phyloP scores from a whole-genome alignment of 1,140 invertebrate species.

The Pseudomyrmex flavicornis region DNA sequence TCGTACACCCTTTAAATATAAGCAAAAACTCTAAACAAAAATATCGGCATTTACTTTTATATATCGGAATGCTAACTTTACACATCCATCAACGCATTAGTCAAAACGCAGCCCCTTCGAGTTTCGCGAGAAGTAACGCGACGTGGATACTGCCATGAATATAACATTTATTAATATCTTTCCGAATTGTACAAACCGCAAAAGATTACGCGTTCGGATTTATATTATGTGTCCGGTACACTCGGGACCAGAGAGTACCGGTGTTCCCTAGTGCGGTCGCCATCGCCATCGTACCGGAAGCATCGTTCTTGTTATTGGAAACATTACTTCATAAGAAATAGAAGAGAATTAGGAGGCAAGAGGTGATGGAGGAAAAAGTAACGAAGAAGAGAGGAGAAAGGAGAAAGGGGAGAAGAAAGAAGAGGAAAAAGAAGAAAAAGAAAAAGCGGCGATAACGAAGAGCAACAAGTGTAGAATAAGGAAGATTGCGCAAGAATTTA shows the following conservation, averaged over 20 bases:
- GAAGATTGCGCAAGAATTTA: conserved; percentile 77
- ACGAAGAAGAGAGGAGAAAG: no score
- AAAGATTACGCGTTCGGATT: neutral
- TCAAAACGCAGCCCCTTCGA: conserved; percentile 55
- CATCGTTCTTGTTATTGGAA: neutral
- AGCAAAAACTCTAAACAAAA: no score
- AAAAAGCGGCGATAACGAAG: neutral
- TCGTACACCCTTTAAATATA: no score
- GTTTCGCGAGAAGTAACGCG: conserved; percentile 64
- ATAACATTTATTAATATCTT: conserved; percentile 71
- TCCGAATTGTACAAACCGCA: conserved; percentile 45
- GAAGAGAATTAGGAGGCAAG: no score
- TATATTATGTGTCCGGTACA: conserved; percentile 24
- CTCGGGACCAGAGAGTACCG: conserved; percentile 7
- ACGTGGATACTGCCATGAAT: conserved; percentile 74
- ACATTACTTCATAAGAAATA: neutral
- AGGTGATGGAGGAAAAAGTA: neutral
- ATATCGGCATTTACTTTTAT: no score
- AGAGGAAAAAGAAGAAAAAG: no score
- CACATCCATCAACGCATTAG: neutral
- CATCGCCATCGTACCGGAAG: conserved; percentile 4
- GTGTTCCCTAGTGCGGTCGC: conserved; percentile 2
- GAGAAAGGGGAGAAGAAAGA: no score
- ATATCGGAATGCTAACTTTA: no score
- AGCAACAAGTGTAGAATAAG: conserved; percentile 9